Base-by-base conservation (phyloP, 2,113 vertebrate species). In the Geococcyx californianus region DNA sequence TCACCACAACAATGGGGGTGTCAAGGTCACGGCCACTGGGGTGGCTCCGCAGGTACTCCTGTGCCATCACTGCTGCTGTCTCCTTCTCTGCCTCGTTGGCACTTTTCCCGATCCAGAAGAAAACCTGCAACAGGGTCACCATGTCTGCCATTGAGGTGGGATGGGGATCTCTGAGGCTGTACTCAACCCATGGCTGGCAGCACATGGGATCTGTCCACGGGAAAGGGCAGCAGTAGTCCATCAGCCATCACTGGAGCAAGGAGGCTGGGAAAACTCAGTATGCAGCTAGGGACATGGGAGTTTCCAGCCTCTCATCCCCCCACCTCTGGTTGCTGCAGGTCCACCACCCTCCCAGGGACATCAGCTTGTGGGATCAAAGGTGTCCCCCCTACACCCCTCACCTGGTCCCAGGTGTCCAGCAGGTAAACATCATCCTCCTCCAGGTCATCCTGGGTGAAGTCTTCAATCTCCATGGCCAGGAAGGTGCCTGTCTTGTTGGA, bases 381-480 rank as follows among this genome's bases (percentile, higher is more conserved):
- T 42, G 40, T 34, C 7, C 31, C 14, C 17, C 2, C 2, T 34
- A 4, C 13, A 13, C 13, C 34, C 7, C 59, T 75, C 78, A 98
- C 99, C 98, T 99, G 98, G 81, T 99, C 99, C 99, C 98, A 99
- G 64, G 95, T 91, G n/a, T 99, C 99, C 20, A 99, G 93, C 38
- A 99, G 87, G 92, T 98, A 99, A 88, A 99, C 94, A 0, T 99
- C 99, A 4, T 97, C 97, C 58, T 99, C 98, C 13, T 98, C 98
- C 87, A 99, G 80, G 88, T 99, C 99, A 11, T 98, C 98, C 89
- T 99, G 99, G 66, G 83, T 98, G 78, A 98, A 99, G 94, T 98
- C 97, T 5, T 97, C 51, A 17, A 99, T 98, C 89, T 99, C 99
- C 0, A 98, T 98, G 83, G 98, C 98, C 90, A 98, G 11, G 60